Base-by-base conservation (phyloP, 1,140 invertebrate genomes). In the Philotrypesis tridentata region DNA sequence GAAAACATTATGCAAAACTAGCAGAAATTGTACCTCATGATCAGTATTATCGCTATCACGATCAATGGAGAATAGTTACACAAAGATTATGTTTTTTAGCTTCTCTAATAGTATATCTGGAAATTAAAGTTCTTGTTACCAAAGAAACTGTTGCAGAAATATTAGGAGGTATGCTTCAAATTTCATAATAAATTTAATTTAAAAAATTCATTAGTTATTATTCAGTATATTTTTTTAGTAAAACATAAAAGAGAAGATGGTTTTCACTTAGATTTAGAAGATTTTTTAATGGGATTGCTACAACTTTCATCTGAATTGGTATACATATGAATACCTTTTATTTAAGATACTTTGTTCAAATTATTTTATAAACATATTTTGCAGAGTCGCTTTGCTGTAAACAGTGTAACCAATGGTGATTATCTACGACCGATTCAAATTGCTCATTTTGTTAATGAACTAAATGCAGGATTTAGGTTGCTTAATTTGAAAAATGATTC, bases 401-500 rank as follows among this genome's bases (percentile, higher is more conserved):
- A 98, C 90, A 95, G 96, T 21, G 97, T 98, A 0, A 98, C 96
- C 1, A 94, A 95, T 84, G 97, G 97, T 1, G 95, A 98, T 89
- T 97, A 97, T 85, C 90, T 93, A 60, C 93, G 95, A 31, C 97
- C 97, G 0, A 87, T 96, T 55, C 94, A 96, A 89, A 98, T 99
- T 74, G 95, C 96, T 0, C 94, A 95, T 85, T 98, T 98, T 87
- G 94, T 98, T 1, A 95, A 95, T 82, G 95, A 98, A 89, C 87
- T 99, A 0, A 97, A 97, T 88, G 95, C 96, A 29, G 97, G 97
- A 12, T 98, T 98, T 89, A 94, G 94, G 75, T 91, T 98, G 40
- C 89, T 99, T 21, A 98, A 98, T 89, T 92, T 98, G 25, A 98
- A 98, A 89, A 99, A 98, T 91, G 97, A 98, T 88, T 93, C 93